phyloP scores from a whole-genome alignment of 2,113 vertebrate species.

The Neoarius graeffei region DNA sequence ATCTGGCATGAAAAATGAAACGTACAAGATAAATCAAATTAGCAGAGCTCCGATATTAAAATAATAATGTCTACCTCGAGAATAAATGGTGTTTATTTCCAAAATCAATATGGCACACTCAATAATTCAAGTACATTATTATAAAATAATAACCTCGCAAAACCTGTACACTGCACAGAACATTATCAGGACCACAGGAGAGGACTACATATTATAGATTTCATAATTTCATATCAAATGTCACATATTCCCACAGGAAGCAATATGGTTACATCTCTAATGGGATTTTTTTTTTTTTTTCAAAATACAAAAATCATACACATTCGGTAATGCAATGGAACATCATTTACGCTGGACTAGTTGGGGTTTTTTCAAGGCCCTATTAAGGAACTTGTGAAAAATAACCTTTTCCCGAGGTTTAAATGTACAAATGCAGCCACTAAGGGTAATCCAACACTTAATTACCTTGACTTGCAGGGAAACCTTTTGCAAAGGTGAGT shows the following conservation, averaged over 20 bases:
- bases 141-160: slow-evolving; percentile 72
- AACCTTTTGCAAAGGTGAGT: slow-evolving; percentile 38
- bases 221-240: slow-evolving; percentile 78
- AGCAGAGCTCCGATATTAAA: slow-evolving; percentile 75
- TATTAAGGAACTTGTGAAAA: slow-evolving; percentile 48
- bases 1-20: slow-evolving; percentile 65
- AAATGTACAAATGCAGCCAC: slow-evolving; percentile 40
- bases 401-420: slow-evolving; percentile 45
- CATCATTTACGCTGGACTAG: slow-evolving; percentile 34
- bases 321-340: slow-evolving; percentile 46
- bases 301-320: slow-evolving; percentile 53
- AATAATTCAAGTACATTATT: slow-evolving; percentile 77
- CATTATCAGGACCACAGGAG: slow-evolving; percentile 64
- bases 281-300: slow-evolving; percentile 52
- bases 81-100: slow-evolving; percentile 73
- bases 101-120: slow-evolving; percentile 73
- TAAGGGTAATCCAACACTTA: slow-evolving; percentile 51
- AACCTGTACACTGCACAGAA: slow-evolving; percentile 72
- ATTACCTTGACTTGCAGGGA: slow-evolving; percentile 43
- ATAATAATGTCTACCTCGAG: slow-evolving; percentile 78
- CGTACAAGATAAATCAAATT: slow-evolving; percentile 75
- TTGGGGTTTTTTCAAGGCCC: slow-evolving; percentile 20
- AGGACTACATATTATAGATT: slow-evolving; percentile 72
- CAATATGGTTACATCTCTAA: slow-evolving; percentile 71
- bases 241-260: slow-evolving; percentile 72